Percentiles rank a stretch among this genome's conserved stretches.
These are phyloP conservation scores for Abrostola tripartita DNA, from an alignment of 2,888 invertebrate species.

Conservation along the genomic window DNA sequence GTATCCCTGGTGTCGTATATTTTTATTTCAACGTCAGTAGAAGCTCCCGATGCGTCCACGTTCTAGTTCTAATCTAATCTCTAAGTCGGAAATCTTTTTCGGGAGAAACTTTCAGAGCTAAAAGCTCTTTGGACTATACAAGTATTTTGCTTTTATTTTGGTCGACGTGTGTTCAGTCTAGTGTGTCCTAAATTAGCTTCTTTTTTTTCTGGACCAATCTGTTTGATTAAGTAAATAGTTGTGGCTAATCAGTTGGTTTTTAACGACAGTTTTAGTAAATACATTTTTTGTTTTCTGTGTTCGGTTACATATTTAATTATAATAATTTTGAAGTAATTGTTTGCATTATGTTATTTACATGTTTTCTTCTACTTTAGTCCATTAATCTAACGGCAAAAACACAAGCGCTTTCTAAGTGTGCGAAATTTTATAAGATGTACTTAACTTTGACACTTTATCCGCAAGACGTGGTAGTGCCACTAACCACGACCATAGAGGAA, in stretches of 20 bases:
- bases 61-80: constrained; percentile 48
- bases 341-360: too few species aligned
- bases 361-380: too few species aligned
- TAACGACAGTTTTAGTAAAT: neutral
- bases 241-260: neutral
- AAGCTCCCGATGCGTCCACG: constrained; percentile 21
- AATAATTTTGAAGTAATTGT: too few species aligned
- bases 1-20: constrained; percentile 5
- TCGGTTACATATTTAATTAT: too few species aligned
- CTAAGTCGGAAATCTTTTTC: constrained; percentile 47
- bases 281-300: neutral
- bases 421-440: too few species aligned
- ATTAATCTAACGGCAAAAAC: too few species aligned
- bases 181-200: constrained; percentile 22
- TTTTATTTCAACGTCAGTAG: constrained; percentile 27
- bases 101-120: constrained; percentile 45
- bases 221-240: constrained; percentile 4
- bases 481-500: neutral
- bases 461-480: neutral
- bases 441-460: neutral
- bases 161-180: constrained; percentile 22
- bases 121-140: constrained; percentile 52
- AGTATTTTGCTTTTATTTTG: constrained; percentile 46
- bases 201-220: constrained; percentile 17
- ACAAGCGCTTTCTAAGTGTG: too few species aligned